Percentiles rank a stretch among this genome's conserved stretches.
These are phyloP conservation scores for Cephalotes varians DNA, from an alignment of 2,888 invertebrate genomes.

Conservation along the genomic window DNA sequence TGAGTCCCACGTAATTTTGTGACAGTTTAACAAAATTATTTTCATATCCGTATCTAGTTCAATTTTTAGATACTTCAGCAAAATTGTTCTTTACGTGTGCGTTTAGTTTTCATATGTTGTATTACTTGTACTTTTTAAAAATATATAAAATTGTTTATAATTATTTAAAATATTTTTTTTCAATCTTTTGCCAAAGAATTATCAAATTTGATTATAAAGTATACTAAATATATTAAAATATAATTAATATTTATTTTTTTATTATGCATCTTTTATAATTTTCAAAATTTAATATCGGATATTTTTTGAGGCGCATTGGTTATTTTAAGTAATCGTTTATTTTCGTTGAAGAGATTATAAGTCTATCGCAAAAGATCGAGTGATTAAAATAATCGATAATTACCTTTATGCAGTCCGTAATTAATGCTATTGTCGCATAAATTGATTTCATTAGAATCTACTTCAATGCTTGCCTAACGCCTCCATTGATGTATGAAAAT, in stretches of 20 bases:
- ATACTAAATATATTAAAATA: neutral
- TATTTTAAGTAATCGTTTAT: conserved; percentile 4
- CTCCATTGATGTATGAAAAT: conserved; percentile 53
- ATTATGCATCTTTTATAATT: too few species aligned
- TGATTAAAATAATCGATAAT: conserved; percentile 51
- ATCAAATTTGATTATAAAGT: neutral
- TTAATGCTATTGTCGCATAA: conserved; percentile 48
- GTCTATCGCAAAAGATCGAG: conserved; percentile 36
- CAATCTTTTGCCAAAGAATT: neutral
- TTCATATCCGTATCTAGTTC: too few species aligned
- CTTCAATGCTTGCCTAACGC: conserved; percentile 25
- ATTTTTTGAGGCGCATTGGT: too few species aligned
- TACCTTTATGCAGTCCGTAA: conserved; percentile 36
- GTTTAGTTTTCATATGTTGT: too few species aligned
- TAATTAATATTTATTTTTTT: neutral
- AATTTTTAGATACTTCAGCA: too few species aligned
- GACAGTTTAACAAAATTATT: too few species aligned
- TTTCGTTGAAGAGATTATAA: neutral
- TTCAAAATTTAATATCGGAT: too few species aligned
- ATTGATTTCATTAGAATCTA: conserved; percentile 38
- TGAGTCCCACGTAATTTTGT: too few species aligned
- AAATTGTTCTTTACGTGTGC: too few species aligned
- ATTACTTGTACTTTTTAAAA: neutral
- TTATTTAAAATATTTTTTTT: neutral
- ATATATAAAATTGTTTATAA: neutral